These are phyloP conservation scores for Myocastor coypus DNA, from an alignment of 2,113 vertebrate species.

Conservation along the genomic window DNA sequence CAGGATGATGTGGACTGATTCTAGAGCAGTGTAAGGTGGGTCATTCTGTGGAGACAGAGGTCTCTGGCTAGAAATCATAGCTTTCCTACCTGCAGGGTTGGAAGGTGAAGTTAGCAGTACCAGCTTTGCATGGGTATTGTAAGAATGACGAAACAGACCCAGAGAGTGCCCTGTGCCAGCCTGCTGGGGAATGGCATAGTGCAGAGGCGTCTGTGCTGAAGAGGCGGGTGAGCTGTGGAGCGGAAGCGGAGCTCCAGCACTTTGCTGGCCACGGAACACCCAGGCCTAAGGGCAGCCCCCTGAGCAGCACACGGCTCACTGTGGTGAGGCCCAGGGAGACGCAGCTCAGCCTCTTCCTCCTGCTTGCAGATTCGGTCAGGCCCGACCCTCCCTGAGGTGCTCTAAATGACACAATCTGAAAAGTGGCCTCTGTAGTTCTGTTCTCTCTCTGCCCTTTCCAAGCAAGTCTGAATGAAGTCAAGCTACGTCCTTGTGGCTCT, in stretches of 20 bases:
- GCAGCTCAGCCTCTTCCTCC: not conserved
- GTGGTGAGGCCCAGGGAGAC: not conserved
- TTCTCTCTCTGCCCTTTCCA: constrained; percentile 14
- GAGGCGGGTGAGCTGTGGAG: not conserved
- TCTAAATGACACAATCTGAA: not conserved
- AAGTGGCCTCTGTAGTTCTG: constrained; percentile 20
- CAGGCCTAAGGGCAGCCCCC: not conserved
- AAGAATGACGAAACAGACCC: not conserved
- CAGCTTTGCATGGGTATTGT: not conserved
- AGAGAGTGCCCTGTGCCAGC: not conserved
- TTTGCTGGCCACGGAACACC: not conserved
- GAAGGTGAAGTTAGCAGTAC: not conserved
- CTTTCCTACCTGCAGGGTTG: not conserved
- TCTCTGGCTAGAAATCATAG: not conserved
- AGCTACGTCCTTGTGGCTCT: not conserved
- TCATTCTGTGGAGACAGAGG: not conserved
- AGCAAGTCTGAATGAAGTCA: constrained; percentile 35
- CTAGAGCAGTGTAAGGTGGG: not conserved
- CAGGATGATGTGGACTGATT: not conserved
- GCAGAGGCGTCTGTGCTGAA: not conserved
- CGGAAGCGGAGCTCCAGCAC: not conserved
- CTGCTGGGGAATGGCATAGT: not conserved
- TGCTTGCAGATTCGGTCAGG: not conserved
- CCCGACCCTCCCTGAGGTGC: not conserved
- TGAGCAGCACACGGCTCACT: not conserved